Base-by-base conservation (phyloP, 1,140 invertebrate genomes). In the Bradysia coprophila region DNA sequence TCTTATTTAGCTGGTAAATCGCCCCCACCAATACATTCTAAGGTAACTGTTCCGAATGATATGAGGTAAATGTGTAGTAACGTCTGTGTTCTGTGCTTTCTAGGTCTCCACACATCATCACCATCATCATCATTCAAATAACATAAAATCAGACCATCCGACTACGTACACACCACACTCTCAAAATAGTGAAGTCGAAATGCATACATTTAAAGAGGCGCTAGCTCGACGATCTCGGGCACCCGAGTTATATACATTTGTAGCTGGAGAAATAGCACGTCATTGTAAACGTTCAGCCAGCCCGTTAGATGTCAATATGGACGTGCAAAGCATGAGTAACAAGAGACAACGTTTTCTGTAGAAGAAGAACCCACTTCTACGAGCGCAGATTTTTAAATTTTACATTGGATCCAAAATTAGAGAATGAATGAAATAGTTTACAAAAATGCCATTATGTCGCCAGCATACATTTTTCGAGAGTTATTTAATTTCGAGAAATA, bases 1-100 rank as follows among this genome's bases (percentile, higher is more conserved):
- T 76, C 78, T n/a, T 85, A 80, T 68, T 65, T 85, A 20, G 73
- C 78, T 50, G 81, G 80, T 28, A 81, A 78, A 62, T 69, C 68
- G 52, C 64, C 73, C 43, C 78, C 78, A 48, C 64, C 72, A 47
- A 57, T 68, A 47, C 56, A 68, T 50, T 63, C 49, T n/a, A n/a
- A n/a, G n/a, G n/a, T n/a, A n/a, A n/a, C n/a, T n/a, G n/a, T n/a
- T n/a, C n/a, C n/a, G n/a, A n/a, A n/a, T n/a, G n/a, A n/a, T n/a
- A n/a, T n/a, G n/a, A n/a, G n/a, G n/a, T n/a, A n/a, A n/a, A n/a
- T n/a, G n/a, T n/a, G n/a, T n/a, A n/a, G n/a, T n/a, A n/a, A n/a
- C n/a, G n/a, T n/a, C n/a, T n/a, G n/a, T n/a, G n/a, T n/a, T n/a
- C n/a, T n/a, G n/a, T n/a, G n/a, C n/a, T n/a, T n/a, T n/a, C n/a